A percentile compares a stretch with the other conserved stretches of the same genome.
Conservation (phyloP, 2,113 vertebrate genomes). For the Scytalopus superciliaris region DNA sequence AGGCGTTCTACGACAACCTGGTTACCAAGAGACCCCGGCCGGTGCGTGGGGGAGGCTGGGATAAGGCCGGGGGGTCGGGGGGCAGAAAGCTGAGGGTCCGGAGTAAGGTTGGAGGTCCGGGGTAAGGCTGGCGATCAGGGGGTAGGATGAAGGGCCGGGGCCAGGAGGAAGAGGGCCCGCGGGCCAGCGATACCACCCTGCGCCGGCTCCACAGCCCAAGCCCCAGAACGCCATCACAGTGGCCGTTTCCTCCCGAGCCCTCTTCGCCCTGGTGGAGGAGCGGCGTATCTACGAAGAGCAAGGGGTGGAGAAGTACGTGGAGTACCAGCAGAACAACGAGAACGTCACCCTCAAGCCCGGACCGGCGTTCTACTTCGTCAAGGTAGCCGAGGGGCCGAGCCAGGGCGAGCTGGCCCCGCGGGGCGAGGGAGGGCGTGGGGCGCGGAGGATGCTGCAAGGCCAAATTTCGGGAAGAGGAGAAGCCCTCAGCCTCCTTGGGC, state of each 20-base stretch:
- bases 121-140: too few species aligned
- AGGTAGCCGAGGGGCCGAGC: conserved; percentile 81
- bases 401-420: too few species aligned
- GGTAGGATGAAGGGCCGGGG: too few species aligned
- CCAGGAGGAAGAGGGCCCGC: too few species aligned
- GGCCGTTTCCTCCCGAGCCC: conserved; percentile 88
- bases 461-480: neutral
- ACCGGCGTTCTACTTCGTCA: conserved; percentile 89
- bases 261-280: conserved; percentile 89
- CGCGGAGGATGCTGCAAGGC: neutral
- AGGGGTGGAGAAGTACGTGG: conserved; percentile 90
- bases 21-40: conserved; percentile 77
- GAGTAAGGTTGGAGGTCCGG: too few species aligned
- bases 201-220: conserved; percentile 80
- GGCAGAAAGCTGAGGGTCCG: too few species aligned
- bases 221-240: conserved; percentile 87
- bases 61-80: neutral
- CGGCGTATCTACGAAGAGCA: conserved; percentile 83
- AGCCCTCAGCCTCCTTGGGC: neutral
- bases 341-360: conserved; percentile 83
- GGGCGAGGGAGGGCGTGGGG: neutral
- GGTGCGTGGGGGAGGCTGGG: conserved; percentile 66
- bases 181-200: neutral
- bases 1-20: conserved; percentile 78
- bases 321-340: conserved; percentile 84